A percentile compares a stretch with the other conserved stretches of the same genome.
Conservation (phyloP, 2,113 vertebrate species). For the Ciconia maguari region DNA sequence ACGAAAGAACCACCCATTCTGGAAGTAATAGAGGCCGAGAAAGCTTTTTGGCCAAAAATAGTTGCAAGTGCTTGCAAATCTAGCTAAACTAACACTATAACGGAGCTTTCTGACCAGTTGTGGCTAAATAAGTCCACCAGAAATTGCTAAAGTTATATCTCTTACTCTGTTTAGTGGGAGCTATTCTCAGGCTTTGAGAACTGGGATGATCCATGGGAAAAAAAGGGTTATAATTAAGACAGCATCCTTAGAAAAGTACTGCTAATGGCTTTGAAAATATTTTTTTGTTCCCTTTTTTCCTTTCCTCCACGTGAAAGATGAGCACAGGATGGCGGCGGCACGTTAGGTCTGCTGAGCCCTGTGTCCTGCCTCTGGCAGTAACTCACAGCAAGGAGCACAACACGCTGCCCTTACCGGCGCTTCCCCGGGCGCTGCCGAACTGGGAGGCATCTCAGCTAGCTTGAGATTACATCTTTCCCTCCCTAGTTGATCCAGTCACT, state of each 20-base stretch:
- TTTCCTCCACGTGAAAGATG: neutral
- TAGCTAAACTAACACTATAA: neutral
- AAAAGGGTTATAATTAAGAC: neutral
- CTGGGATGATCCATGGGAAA: neutral
- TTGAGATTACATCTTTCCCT: neutral
- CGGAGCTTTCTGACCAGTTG: neutral
- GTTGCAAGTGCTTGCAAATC: neutral
- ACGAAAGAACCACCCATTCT: neutral
- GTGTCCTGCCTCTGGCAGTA: neutral
- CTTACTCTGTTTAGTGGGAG: neutral
- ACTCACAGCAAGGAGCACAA: neutral
- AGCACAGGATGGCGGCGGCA: neutral
- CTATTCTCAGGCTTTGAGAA: neutral
- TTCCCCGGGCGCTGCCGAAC: fast-evolving
- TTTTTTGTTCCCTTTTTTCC: neutral
- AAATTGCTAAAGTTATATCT: neutral
- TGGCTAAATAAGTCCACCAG: neutral
- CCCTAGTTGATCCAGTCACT: neutral
- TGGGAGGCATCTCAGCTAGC: neutral
- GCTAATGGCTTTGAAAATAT: neutral
- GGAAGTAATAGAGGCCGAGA: neutral
- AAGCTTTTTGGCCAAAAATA: neutral
- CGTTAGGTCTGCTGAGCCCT: neutral
- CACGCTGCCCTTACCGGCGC: fast-evolving
- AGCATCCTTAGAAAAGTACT: neutral